Percentiles rank a stretch among this genome's conserved stretches.
Conservation (phyloP, 2,113 vertebrate genomes). For the Vicugna pacos region DNA sequence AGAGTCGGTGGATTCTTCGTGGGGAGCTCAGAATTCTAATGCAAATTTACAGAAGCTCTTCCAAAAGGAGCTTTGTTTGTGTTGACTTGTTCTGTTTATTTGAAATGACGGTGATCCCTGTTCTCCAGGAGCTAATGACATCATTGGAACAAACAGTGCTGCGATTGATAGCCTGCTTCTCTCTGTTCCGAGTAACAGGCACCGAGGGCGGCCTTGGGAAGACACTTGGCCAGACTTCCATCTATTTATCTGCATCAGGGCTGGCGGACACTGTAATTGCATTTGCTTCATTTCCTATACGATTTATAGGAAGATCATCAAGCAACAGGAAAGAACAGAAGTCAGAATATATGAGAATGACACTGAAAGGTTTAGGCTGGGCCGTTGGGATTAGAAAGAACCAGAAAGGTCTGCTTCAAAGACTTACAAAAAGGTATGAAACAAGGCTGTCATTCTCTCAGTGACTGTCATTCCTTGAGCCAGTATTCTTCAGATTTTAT, state of each 20-base stretch:
- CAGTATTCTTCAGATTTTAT: not conserved
- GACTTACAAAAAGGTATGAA: slow-evolving; percentile 3
- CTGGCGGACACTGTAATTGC: slow-evolving; percentile 80
- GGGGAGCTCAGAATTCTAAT: not conserved
- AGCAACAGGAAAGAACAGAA: slow-evolving; percentile 71
- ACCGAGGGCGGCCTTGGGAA: slow-evolving; percentile 76
- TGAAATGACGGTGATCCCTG: slow-evolving; percentile 67
- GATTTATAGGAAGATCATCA: slow-evolving; percentile 82
- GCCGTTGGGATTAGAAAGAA: slow-evolving; percentile 30
- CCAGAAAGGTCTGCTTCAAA: slow-evolving; percentile 72
- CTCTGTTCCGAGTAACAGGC: slow-evolving; percentile 72
- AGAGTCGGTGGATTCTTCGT: not conserved
- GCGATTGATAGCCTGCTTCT: slow-evolving; percentile 70
- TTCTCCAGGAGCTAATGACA: slow-evolving; percentile 61
- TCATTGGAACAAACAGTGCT: slow-evolving; percentile 35
- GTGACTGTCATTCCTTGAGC: not conserved
- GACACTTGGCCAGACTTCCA: slow-evolving; percentile 57
- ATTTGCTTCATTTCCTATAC: slow-evolving; percentile 85
- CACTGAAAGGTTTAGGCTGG: slow-evolving; percentile 73
- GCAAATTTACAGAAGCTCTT: slow-evolving; percentile 52
- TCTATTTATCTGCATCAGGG: slow-evolving; percentile 77
- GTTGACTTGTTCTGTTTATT: slow-evolving; percentile 56
- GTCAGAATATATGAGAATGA: slow-evolving; percentile 67
- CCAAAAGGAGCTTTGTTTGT: slow-evolving; percentile 14
- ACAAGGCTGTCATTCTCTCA: not conserved